A percentile compares a stretch with the other conserved stretches of the same genome.
Conservation (phyloP, 2,113 vertebrate species). For the Atherinomorus stipes region DNA sequence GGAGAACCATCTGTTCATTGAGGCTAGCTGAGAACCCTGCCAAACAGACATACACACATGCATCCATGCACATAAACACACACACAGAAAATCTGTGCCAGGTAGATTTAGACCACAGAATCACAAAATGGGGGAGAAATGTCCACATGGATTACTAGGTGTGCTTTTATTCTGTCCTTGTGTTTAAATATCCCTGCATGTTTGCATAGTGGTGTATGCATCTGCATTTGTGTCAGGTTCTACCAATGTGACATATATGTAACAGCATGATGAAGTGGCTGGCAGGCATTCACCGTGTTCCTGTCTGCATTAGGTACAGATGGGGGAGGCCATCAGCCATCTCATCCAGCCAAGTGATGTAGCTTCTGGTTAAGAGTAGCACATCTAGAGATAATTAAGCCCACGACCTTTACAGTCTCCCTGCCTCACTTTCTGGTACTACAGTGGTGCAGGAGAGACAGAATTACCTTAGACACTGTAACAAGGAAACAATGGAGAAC, state of each 20-base stretch:
- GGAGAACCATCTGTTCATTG: conserved; percentile 81
- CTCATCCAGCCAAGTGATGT: conserved; percentile 54
- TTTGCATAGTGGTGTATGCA: neutral
- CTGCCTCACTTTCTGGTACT: neutral
- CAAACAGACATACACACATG: conserved; percentile 47
- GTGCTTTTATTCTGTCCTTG: conserved; percentile 29
- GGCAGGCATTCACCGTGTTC: neutral
- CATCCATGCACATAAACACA: conserved; percentile 14
- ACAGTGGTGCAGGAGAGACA: neutral
- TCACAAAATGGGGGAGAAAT: conserved; percentile 4
- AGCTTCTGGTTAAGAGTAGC: conserved; percentile 63
- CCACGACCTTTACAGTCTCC: conserved; percentile 9
- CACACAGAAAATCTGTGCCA: conserved; percentile 46
- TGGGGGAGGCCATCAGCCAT: conserved; percentile 47
- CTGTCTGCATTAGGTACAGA: conserved; percentile 53
- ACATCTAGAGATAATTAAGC: conserved; percentile 59
- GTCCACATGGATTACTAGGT: neutral
- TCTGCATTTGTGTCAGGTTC: conserved; percentile 11
- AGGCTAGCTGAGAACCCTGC: conserved; percentile 59
- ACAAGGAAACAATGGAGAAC: no score
- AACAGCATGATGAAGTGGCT: neutral
- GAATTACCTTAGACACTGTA: no score
- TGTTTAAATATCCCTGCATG: neutral
- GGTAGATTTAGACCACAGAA: conserved; percentile 30
- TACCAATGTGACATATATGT: neutral